These are phyloP conservation scores for Pandemis heparana DNA, from an alignment of 2,888 invertebrate genomes.

Conservation along the genomic window DNA sequence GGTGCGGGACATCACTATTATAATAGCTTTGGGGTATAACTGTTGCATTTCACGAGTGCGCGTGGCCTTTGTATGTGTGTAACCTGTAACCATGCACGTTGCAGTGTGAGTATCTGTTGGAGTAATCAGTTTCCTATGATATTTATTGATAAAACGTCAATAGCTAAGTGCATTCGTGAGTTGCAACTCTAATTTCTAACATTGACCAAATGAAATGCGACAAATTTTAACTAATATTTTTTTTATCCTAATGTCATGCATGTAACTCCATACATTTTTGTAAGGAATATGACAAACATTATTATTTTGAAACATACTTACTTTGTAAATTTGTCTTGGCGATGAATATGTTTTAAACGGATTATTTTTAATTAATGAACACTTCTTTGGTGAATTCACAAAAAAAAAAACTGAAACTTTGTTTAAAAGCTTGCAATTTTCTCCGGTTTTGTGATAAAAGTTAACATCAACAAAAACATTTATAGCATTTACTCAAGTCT, in stretches of 20 bases:
- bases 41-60: background rate
- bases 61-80: background rate
- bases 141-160: background rate
- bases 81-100: background rate
- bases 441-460: background rate
- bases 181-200: background rate
- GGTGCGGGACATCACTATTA: slow-evolving; percentile 17
- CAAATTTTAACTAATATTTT: background rate
- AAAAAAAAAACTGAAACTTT: background rate
- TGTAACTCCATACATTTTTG: too few relatives aligned
- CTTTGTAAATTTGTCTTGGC: background rate
- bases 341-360: background rate
- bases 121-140: too few relatives aligned
- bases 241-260: too few relatives aligned
- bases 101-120: background rate
- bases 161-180: background rate
- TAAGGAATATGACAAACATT: too few relatives aligned
- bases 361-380: background rate
- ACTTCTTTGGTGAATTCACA: background rate
- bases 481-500: too few relatives aligned
- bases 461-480: background rate
- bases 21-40: background rate
- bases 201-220: background rate
- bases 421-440: background rate
- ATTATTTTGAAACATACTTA: background rate